Percentiles rank a stretch among this genome's conserved stretches.
phyloP scores from a whole-genome alignment of 2,797 vertebrate species.

The Myotis myotis region DNA sequence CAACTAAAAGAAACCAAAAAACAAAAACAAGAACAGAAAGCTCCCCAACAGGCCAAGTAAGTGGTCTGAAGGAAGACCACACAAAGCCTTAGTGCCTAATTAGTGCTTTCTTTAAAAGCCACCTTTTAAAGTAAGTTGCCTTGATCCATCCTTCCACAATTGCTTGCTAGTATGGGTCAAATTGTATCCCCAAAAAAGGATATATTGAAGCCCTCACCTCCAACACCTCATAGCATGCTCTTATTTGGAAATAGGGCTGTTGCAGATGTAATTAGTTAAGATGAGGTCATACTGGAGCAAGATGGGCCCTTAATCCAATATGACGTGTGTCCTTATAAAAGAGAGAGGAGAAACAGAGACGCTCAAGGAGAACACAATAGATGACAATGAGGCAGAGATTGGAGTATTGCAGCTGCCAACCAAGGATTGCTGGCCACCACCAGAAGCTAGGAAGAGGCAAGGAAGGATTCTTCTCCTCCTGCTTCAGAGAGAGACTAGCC shows the following conservation, averaged over 20 bases:
- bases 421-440: background rate
- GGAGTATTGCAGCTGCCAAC: background rate
- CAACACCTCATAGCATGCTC: background rate
- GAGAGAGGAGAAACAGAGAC: background rate
- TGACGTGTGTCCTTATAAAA: background rate
- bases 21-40: background rate
- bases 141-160: background rate
- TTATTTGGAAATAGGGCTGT: background rate
- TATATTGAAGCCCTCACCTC: background rate
- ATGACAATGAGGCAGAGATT: background rate
- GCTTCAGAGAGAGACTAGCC: background rate
- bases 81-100: background rate
- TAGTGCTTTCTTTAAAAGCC: background rate
- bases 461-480: background rate
- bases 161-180: background rate
- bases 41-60: background rate
- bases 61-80: background rate
- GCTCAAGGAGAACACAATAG: background rate
- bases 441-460: background rate
- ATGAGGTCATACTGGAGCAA: background rate
- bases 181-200: background rate
- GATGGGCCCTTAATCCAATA: background rate
- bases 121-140: background rate
- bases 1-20: background rate
- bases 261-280: background rate